Conservation (phyloP, 2,113 vertebrate genomes). For the Perca flavescens region DNA sequence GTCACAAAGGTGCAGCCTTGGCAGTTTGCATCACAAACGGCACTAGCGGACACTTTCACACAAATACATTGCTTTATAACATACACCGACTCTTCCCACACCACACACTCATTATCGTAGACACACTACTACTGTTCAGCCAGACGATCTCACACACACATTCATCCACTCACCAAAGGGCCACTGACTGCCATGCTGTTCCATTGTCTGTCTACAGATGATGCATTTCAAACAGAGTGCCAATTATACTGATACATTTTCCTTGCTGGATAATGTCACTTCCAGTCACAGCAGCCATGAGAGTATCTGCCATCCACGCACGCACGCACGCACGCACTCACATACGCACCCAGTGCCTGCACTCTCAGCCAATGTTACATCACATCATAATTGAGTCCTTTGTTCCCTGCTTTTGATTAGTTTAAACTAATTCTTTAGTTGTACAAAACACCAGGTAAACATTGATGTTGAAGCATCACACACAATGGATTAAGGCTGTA, state of each 20-base stretch:
- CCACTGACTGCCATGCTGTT: constrained; percentile 28
- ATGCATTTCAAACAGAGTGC: constrained; percentile 70
- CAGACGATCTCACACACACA: background rate
- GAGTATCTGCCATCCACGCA: constrained; percentile 26
- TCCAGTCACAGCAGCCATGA: constrained; percentile 34
- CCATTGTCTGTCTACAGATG: constrained; percentile 43
- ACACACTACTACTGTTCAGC: constrained; percentile 4
- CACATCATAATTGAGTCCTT: constrained; percentile 22
- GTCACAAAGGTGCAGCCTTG: constrained; percentile 36
- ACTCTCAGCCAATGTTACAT: constrained; percentile 35
- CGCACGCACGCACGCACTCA: constrained; percentile 21
- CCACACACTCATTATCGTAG: background rate
- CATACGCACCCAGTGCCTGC: constrained; percentile 6
- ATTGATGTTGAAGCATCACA: background rate
- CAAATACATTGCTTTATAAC: constrained; percentile 25
- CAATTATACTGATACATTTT: constrained; percentile 70
- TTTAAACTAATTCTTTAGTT: constrained; percentile 28
- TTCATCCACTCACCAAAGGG: constrained; percentile 8
- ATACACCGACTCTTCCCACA: background rate
- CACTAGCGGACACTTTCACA: background rate
- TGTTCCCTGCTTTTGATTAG: constrained; percentile 42
- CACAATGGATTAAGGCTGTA: constrained; percentile 5
- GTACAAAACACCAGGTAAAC: constrained; percentile 5
- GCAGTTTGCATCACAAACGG: constrained; percentile 37
- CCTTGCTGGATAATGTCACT: constrained; percentile 63